Conservation (phyloP, 2,113 vertebrate genomes). For the Micronycteris hirsuta region DNA sequence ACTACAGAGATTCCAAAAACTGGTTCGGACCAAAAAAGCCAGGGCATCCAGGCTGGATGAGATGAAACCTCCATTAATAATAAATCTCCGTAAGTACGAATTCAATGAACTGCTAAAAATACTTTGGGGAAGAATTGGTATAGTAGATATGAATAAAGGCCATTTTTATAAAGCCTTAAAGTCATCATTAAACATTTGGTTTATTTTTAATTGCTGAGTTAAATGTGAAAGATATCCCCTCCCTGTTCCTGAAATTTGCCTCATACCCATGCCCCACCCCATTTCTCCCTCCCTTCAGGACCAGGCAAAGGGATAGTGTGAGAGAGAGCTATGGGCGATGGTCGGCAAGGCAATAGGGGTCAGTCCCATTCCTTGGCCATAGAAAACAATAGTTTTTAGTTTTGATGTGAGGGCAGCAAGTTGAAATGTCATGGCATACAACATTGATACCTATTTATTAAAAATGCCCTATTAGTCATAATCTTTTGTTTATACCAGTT, state of each 20-base stretch:
- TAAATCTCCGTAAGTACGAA: conserved; percentile 77
- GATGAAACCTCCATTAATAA: conserved; percentile 71
- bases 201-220: neutral
- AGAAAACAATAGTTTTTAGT: neutral
- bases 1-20: conserved; percentile 84
- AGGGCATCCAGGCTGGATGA: conserved; percentile 75
- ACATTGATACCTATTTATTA: neutral
- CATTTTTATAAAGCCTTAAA: conserved; percentile 8
- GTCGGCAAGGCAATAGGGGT: neutral
- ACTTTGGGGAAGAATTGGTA: neutral
- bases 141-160: neutral
- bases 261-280: too few relatives aligned
- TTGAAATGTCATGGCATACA: neutral
- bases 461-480: neutral
- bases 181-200: neutral
- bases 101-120: neutral
- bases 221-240: neutral
- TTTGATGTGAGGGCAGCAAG: neutral
- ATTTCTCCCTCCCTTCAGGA: neutral
- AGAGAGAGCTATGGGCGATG: neutral
- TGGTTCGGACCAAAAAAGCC: conserved; percentile 82
- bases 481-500: neutral
- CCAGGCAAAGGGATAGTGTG: neutral
- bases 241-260: neutral
- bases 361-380: neutral